Base-by-base conservation (phyloP, 2,888 invertebrate species). In the Drosophila subsilvestris region DNA sequence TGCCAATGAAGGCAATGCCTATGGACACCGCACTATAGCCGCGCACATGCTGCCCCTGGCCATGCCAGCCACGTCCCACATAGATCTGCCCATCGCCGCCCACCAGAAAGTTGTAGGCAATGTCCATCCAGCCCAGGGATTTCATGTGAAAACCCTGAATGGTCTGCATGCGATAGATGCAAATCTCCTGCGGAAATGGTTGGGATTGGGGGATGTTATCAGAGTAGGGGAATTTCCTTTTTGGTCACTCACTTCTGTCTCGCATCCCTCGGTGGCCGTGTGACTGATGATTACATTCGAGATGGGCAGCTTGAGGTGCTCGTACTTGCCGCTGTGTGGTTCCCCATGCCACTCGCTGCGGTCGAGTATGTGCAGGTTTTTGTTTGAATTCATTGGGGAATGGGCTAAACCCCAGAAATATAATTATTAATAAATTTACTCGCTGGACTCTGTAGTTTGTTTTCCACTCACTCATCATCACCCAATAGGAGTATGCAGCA, bases 1-100 rank as follows among this genome's bases (percentile, higher is more conserved):
- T 96, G 5, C 96, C 96, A 57, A 96, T 94, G 76, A 96, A 95
- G 1, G 95, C 95, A n/a, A 96, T 94, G 4, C 95, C 95, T n/a
- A 96, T 94, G 81, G 95, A 95, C 53, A 92, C 93, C 9, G 90
- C 90, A 85, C 96, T 96, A 88, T 94, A 96, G 14, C 94, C 91
- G 49, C 93, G 93, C 0, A 96, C 94, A 0, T 96, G 95, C 0
- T 96, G 95, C 0, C 96, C 97, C 58, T 94, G 93, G 56, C 91
- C 91, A 74, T 92, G 91, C 93, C 93, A 94, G 54, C 93, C 93
- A 43, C 93, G 91, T 14, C 93, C 94, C 53, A 93, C 93, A 79
- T 93, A 94, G 17, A 93, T 89, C 59, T 92, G 92, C 1, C 93
- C 94, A 89, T 94, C 94, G 47, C 93, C 93, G 3, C 94, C 94